Evolutionary conservation across 2,113 vertebrate species (phyloP), one percentile per base, ranked within the genome.

Genomic region (Trematomus loennbergii): DNA sequence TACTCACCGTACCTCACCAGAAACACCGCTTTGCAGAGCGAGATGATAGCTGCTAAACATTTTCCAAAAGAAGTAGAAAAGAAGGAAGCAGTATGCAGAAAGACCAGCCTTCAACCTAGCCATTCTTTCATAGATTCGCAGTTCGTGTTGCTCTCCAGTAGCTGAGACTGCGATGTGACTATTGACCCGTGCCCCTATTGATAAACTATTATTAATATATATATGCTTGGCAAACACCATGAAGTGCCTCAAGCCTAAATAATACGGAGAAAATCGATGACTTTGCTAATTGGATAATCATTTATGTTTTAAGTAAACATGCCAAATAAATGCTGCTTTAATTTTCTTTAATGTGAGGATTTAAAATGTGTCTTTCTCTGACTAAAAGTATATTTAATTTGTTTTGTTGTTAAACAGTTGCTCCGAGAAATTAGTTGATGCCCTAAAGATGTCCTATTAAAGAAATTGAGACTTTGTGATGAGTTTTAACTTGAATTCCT

Each of bases 1-100:
- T 75, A 91, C 88, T 81, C 86, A 87, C 77, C 63, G 54, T 58
- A 76, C 75, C 83, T 79, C 84, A 46, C 61, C 83, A 20, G 57
- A 79, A 57, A n/a, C 60, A 15, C n/a, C 20, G 4, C 61, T 72
- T 72, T 57, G 49, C 46, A 77, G 73, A 78, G 78, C 0, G 16
- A 78, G 48, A 81, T 67, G 68, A 79, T 60, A 43, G 68, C 75
- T 55, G 45, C 65, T 84, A 46, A 59, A 55, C 76, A 76, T 50
- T 72, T 77, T 67, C 72, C 54, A 3, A 22, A 57, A 54, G 60
- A 81, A 48, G 4, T 17, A 46, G 29, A 22, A 57, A 7, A 12
- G 57, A 57, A 48, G 0, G 53, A 29, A 29, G 52, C 45, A 72
- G 46, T 12, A 18, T 52, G 48, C 36, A 36, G 25, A 49, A 3